A percentile compares a stretch with the other conserved stretches of the same genome.
Conservation (phyloP, 2,888 invertebrate species). For the Aricia artaxerxes region DNA sequence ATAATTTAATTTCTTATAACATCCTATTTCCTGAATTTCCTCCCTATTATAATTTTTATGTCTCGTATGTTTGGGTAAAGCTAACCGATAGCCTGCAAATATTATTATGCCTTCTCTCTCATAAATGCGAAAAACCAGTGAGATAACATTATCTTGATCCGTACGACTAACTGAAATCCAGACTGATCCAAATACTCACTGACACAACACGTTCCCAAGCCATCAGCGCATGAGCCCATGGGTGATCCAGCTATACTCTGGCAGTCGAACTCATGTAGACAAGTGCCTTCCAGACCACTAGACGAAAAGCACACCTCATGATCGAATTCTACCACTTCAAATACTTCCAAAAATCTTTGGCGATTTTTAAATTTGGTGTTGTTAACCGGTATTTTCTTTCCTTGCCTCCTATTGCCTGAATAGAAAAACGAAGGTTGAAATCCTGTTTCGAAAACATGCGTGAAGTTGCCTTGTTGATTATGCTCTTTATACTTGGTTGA, state of each 20-base stretch:
- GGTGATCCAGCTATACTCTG: conserved; percentile 80
- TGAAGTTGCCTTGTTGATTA: not conserved
- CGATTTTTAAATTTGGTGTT: conserved; percentile 14
- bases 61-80: too few relatives aligned
- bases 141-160: too few relatives aligned
- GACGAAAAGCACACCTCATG: conserved; percentile 82
- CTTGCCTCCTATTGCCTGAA: not conserved
- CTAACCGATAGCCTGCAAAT: too few relatives aligned
- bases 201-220: conserved; percentile 87
- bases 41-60: too few relatives aligned
- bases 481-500: not conserved
- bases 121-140: too few relatives aligned
- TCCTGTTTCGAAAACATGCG: not conserved
- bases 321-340: conserved; percentile 85
- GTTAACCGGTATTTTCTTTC: conserved; percentile 1
- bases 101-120: too few relatives aligned
- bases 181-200: conserved; percentile 77
- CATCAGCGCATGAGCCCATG: conserved; percentile 86
- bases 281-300: conserved; percentile 84
- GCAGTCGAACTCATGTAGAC: conserved; percentile 86
- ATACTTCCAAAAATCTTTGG: conserved; percentile 82
- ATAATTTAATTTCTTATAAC: too few relatives aligned
- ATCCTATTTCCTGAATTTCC: too few relatives aligned
- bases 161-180: too few relatives aligned
- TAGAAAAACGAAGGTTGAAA: not conserved